Evolutionary conservation across 2,888 invertebrate genomes (phyloP).

Genomic region (Himalopsyche kuldschensis): DNA sequence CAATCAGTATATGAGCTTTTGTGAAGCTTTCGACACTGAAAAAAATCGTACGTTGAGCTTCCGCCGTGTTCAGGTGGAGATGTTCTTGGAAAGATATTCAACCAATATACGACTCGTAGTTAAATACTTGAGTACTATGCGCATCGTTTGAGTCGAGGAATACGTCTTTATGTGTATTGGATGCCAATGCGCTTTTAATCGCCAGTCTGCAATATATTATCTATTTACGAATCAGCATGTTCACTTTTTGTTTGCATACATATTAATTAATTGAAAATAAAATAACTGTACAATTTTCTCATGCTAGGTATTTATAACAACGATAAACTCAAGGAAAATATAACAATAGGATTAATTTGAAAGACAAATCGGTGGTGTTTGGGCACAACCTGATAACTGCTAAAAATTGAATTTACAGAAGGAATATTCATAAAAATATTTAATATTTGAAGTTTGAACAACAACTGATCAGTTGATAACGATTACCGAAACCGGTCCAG

Average conservation of each 20-base stretch:
- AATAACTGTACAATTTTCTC: no score
- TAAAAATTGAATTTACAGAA: no score
- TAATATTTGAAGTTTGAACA: no score
- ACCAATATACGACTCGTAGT: background rate
- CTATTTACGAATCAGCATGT: background rate
- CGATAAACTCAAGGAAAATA: no score
- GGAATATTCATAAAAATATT: no score
- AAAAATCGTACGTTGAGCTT: background rate
- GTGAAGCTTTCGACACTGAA: constrained; percentile 7
- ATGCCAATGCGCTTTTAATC: background rate
- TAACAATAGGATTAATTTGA: no score
- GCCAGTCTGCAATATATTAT: background rate
- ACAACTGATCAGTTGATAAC: no score
- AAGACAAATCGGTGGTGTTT: no score
- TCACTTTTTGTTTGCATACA: background rate
- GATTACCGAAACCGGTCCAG: no score
- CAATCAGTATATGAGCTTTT: constrained; percentile 14
- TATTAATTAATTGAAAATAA: no score
- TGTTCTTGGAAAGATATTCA: constrained; percentile 16
- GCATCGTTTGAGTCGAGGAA: constrained; percentile 2
- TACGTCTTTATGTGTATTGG: constrained; percentile 1
- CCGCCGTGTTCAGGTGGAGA: constrained; percentile 26
- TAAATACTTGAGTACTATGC: background rate
- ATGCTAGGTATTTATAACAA: no score
- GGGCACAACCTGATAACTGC: no score